Conservation (phyloP, 2,797 vertebrate genomes). For the Crax fasciolata region DNA sequence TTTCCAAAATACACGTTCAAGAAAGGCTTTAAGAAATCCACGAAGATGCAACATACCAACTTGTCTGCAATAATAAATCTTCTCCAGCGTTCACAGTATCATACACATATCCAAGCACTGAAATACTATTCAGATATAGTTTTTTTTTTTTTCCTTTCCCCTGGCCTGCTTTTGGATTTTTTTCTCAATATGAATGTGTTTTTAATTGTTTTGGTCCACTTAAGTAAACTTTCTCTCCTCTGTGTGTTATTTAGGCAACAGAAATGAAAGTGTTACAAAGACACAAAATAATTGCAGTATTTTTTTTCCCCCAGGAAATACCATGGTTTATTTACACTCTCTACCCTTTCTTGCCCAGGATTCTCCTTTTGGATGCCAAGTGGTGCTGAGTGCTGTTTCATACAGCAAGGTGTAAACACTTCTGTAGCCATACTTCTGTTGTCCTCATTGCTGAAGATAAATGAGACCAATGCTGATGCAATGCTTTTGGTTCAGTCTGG, state of each 20-base stretch:
- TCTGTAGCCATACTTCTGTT: neutral
- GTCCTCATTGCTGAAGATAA: neutral
- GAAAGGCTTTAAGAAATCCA: fast-evolving
- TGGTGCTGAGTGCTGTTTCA: neutral
- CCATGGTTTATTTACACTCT: neutral
- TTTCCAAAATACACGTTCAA: neutral
- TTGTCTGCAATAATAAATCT: neutral
- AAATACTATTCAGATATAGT: neutral
- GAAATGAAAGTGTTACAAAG: neutral
- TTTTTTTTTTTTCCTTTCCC: neutral
- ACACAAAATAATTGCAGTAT: neutral
- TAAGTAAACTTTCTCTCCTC: neutral
- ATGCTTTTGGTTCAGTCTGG: neutral
- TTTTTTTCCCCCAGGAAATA: neutral
- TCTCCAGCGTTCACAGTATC: neutral
- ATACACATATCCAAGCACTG: neutral
- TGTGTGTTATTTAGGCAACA: neutral
- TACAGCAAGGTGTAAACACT: neutral
- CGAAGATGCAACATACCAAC: neutral
- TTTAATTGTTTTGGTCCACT: neutral
- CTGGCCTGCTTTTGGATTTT: neutral
- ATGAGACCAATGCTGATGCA: neutral
- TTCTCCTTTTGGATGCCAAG: neutral
- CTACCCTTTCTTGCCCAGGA: neutral
- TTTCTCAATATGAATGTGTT: neutral